These are phyloP conservation scores for Strongylocentrotus purpuratus DNA, from an alignment of 35 echinoderm and acorn worm species.

Conservation along the genomic window DNA sequence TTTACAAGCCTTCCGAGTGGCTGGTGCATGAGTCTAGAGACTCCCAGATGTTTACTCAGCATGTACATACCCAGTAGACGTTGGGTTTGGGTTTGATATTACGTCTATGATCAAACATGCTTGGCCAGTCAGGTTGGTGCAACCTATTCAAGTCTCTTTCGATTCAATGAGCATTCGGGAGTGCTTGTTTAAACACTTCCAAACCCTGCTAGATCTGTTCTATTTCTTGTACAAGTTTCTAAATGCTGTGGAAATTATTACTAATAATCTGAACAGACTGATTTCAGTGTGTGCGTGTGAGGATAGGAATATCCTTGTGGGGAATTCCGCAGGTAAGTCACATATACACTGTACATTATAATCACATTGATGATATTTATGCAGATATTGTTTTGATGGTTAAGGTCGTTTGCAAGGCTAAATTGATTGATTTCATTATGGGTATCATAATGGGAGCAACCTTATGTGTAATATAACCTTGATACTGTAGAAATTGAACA, in stretches of 20 bases:
- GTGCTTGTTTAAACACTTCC: neutral
- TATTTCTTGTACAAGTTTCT: neutral
- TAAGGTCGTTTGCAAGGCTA: neutral
- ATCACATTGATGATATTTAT: neutral
- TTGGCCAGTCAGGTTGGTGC: neutral
- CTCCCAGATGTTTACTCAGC: neutral
- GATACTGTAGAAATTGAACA: neutral
- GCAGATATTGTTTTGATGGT: neutral
- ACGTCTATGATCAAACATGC: slow-evolving; percentile 5
- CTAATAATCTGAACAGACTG: neutral
- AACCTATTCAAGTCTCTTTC: neutral
- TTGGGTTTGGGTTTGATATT: too few species aligned
- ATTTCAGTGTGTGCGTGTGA: neutral
- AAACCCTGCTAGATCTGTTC: neutral
- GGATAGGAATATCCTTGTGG: neutral
- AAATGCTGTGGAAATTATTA: neutral
- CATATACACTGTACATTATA: too few species aligned
- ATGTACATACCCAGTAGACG: neutral
- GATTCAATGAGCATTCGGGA: neutral
- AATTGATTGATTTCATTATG: neutral
- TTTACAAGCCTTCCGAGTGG: neutral
- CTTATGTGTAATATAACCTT: neutral
- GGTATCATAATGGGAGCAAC: neutral
- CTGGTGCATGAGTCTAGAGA: neutral
- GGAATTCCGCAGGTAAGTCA: neutral